Conservation (phyloP, 2,888 invertebrate species). For the Coelopa pilipes region DNA sequence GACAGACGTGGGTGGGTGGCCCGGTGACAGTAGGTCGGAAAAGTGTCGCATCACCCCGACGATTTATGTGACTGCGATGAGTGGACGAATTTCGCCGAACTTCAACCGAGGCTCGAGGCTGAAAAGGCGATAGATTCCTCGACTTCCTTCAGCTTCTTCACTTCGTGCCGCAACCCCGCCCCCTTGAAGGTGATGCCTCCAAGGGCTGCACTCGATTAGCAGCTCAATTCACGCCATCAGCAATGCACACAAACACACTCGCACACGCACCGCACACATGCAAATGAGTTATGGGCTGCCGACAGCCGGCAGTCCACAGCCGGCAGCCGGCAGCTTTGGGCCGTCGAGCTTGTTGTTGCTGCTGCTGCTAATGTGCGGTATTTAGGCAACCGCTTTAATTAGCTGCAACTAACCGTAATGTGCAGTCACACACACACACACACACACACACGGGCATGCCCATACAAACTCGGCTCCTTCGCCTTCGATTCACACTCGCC, state of each 20-base stretch:
- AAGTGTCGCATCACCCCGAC: not conserved
- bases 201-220: no score
- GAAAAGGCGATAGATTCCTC: no score
- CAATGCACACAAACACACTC: no score
- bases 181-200: no score
- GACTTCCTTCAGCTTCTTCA: no score
- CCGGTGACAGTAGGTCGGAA: not conserved
- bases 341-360: not conserved
- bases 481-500: not conserved
- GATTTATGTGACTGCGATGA: not conserved
- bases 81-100: not conserved
- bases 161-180: no score
- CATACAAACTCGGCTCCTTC: constrained; percentile 13
- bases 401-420: constrained; percentile 47
- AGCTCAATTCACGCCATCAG: not conserved
- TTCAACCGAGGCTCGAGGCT: no score
- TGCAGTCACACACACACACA: constrained; percentile 35
- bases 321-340: not conserved
- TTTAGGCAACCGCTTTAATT: constrained; percentile 62
- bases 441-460: constrained; percentile 28
- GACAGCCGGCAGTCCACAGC: constrained; percentile 10
- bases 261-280: not conserved
- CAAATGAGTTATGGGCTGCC: constrained; percentile 25
- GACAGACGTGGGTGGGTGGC: no score
- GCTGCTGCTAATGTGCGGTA: constrained; percentile 57